Conservation (phyloP, 35 echinoderm and acorn worm species). For the Lytechinus variegatus region DNA sequence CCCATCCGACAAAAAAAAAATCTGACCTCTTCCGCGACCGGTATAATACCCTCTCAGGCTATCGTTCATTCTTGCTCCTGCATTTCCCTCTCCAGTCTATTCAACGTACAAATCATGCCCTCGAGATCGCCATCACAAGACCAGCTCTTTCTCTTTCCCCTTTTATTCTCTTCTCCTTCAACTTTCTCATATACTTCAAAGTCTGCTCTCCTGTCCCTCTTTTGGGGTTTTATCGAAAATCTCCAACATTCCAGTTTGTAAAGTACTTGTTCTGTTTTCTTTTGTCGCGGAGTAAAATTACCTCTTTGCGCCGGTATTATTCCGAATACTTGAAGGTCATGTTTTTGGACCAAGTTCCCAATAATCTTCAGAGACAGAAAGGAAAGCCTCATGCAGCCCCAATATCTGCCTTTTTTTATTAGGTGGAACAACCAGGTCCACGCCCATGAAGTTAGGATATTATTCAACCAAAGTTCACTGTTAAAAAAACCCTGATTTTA, state of each 20-base stretch:
- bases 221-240: neutral
- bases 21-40: conserved; percentile 5
- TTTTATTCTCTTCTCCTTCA: conserved; percentile 3
- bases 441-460: neutral
- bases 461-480: too few relatives aligned
- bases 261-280: conserved; percentile 19
- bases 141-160: neutral
- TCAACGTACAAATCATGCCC: conserved; percentile 10
- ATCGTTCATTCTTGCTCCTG: neutral
- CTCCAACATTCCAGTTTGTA: neutral
- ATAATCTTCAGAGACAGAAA: neutral
- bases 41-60: conserved; percentile 2
- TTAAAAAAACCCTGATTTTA: too few relatives aligned
- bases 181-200: neutral
- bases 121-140: neutral
- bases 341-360: neutral
- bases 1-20: neutral
- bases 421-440: neutral
- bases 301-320: neutral
- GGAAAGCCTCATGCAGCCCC: too few relatives aligned
- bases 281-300: conserved; percentile 3
- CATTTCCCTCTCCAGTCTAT: neutral
- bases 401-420: neutral
- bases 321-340: conserved; percentile 1
- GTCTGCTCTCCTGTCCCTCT: neutral